Evolutionary conservation across 2,797 vertebrate species (phyloP).

Genomic region (Chaetophractus vellerosus): DNA sequence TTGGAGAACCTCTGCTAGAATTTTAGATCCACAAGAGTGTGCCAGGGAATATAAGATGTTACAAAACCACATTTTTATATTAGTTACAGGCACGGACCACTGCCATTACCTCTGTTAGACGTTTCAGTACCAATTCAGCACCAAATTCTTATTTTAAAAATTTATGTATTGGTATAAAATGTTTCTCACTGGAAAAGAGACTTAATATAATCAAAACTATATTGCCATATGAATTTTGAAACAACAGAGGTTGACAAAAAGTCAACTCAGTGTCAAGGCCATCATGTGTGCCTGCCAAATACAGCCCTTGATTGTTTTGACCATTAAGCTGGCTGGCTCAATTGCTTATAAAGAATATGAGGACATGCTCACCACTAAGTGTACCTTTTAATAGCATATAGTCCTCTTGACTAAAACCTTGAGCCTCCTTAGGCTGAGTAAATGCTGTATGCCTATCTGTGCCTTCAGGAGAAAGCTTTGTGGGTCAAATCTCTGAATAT

Average conservation of each 20-base stretch:
- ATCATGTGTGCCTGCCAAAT: conserved; percentile 96
- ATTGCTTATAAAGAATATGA: conserved; percentile 97
- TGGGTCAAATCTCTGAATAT: not conserved
- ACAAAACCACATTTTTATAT: not conserved
- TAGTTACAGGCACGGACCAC: not conserved
- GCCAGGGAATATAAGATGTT: not conserved
- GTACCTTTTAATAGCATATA: conserved; percentile 94
- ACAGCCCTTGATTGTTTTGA: conserved; percentile 95
- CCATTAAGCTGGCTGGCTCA: conserved; percentile 95
- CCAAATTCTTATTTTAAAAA: not conserved
- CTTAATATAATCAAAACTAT: conserved; percentile 20
- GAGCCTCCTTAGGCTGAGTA: not conserved
- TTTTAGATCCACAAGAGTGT: not conserved
- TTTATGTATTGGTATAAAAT: not conserved
- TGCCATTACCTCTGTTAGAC: not conserved
- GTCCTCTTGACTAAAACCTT: not conserved
- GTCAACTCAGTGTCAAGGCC: conserved; percentile 91
- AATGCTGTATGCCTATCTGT: accelerated
- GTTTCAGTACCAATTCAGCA: conserved; percentile 24
- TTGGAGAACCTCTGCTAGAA: not conserved
- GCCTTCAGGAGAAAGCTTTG: not conserved
- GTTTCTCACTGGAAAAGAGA: conserved; percentile 26
- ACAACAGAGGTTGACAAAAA: not conserved
- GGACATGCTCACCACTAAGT: conserved; percentile 97
- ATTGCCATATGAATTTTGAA: not conserved